Evolutionary conservation across 1,140 invertebrate species (phyloP), one percentile per base, ranked within the genome.

Genomic region (Bradysia coprophila): DNA sequence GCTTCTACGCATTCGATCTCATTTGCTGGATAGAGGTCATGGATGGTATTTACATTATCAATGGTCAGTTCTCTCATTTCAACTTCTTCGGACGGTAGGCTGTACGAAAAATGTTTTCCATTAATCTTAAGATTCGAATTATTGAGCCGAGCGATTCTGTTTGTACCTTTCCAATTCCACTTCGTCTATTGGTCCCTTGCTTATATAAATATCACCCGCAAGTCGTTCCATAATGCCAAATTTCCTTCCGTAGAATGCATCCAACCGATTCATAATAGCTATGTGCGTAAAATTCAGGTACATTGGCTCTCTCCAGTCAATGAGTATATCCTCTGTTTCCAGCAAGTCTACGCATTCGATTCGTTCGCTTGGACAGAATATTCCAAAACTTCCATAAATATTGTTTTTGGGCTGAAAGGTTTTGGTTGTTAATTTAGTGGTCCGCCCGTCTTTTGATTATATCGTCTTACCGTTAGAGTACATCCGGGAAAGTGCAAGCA

Each of bases 401-500:
- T 69, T 67, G 51, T 74, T 76, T 59, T 84, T 77, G 20, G 78
- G 80, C 81, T 86, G 50, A 34, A 42, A 24, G 28, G 9, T 42
- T 19, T 4, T n/a, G n/a, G n/a, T n/a, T n/a, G n/a, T n/a, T n/a
- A n/a, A n/a, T n/a, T n/a, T n/a, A n/a, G n/a, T n/a, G n/a, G n/a
- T n/a, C n/a, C n/a, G n/a, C n/a, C n/a, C n/a, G n/a, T n/a, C n/a
- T n/a, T n/a, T n/a, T n/a, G n/a, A n/a, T n/a, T 39, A 11, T 16
- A 13, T 10, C 8, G 11, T 6, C 72, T 75, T 68, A 86, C 81
- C 62, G 81, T 78, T 57, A 73, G 69, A 33, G 82, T 87, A 69
- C 82, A 83, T 56, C 82, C 82, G 44, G 82, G 82, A 62, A 87
- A 85, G 62, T 87, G 82, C 49, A 85, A 64, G 55, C 80, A 78